A percentile compares a stretch with the other conserved stretches of the same genome.
phyloP scores from a whole-genome alignment of 2,888 invertebrate species.

The Steromphala cineraria region DNA sequence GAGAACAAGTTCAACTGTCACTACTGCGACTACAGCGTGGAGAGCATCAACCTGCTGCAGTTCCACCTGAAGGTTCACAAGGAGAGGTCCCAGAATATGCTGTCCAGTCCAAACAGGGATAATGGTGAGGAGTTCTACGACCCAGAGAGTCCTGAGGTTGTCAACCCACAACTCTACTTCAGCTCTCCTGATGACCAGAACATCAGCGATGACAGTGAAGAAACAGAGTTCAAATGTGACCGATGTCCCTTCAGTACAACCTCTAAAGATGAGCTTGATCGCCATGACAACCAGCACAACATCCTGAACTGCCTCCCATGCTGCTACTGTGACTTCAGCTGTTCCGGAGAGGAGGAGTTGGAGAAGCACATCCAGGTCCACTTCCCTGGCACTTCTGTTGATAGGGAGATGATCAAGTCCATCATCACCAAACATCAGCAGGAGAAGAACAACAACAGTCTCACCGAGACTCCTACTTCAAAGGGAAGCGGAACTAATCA shows the following conservation, averaged over 20 bases:
- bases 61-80: conserved; percentile 55
- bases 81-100: conserved; percentile 33
- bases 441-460: conserved; percentile 20
- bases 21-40: conserved; percentile 60
- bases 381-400: conserved; percentile 59
- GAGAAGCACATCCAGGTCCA: conserved; percentile 60
- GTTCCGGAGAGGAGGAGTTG: conserved; percentile 48
- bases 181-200: conserved; percentile 28
- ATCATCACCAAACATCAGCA: conserved; percentile 23
- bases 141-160: conserved; percentile 40
- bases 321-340: conserved; percentile 67
- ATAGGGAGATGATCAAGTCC: conserved; percentile 45
- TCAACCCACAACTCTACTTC: conserved; percentile 49
- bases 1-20: conserved; percentile 57
- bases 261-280: conserved; percentile 51
- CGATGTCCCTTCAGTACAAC: conserved; percentile 64
- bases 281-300: conserved; percentile 58
- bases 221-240: conserved; percentile 60
- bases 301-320: conserved; percentile 49
- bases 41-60: conserved; percentile 47
- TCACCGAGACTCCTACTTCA: conserved; percentile 24
- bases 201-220: conserved; percentile 22
- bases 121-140: conserved; percentile 40
- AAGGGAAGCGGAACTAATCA: conserved; percentile 29
- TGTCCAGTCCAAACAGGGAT: conserved; percentile 33